Evolutionary conservation across 2,113 vertebrate species (phyloP).

Genomic region (Bungarus multicinctus): DNA sequence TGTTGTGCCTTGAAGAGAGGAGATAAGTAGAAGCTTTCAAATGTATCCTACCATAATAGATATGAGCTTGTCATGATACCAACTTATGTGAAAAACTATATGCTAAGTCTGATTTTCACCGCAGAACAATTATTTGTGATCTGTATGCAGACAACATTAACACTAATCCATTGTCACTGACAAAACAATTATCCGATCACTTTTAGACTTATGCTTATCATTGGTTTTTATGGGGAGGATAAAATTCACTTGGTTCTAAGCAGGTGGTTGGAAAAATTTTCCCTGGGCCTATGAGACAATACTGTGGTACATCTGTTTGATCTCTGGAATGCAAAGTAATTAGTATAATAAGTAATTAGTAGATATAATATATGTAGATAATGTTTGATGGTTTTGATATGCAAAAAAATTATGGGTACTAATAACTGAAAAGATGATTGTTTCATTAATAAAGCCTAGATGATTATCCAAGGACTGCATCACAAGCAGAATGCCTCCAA

Average conservation of each 20-base stretch:
- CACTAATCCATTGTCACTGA: background rate
- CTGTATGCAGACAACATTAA: background rate
- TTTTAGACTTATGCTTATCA: background rate
- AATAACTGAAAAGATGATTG: background rate
- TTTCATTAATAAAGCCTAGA: background rate
- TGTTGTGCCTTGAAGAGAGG: background rate
- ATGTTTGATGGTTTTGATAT: background rate
- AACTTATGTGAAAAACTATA: background rate
- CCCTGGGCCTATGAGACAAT: background rate
- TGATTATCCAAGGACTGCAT: background rate
- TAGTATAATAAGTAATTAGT: background rate
- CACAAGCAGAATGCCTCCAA: background rate
- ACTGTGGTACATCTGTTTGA: background rate
- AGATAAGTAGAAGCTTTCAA: background rate
- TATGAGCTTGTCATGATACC: background rate
- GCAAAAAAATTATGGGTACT: background rate
- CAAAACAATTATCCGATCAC: background rate
- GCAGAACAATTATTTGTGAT: background rate
- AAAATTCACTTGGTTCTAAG: background rate
- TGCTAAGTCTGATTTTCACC: background rate
- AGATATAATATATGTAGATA: background rate
- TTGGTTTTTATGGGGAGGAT: background rate
- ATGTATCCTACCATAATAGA: background rate
- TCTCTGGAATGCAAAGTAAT: background rate
- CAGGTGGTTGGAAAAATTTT: background rate